Conservation (phyloP, 2,797 vertebrate species). For the Helicolenus hilgendorfi region DNA sequence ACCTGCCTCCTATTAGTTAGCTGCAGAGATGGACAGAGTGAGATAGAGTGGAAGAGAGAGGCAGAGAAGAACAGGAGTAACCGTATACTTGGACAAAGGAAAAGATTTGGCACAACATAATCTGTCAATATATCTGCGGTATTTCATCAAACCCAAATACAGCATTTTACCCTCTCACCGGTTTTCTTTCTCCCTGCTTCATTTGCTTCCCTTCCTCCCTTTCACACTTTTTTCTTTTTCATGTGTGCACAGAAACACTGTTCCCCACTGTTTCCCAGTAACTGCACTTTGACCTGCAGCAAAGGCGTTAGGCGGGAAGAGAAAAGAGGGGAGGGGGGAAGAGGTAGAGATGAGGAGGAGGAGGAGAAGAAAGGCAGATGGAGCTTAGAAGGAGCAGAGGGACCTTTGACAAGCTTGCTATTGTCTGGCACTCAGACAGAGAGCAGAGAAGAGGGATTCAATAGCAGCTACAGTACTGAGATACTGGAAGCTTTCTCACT, state of each 20-base stretch:
- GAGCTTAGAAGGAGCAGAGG: conserved; percentile 25
- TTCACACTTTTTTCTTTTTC: not conserved
- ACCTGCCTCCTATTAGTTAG: conserved; percentile 28
- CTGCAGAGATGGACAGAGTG: conserved; percentile 15
- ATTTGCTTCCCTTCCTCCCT: not conserved
- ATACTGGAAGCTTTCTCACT: not conserved
- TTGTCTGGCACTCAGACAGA: conserved; percentile 31
- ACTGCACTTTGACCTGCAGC: conserved; percentile 38
- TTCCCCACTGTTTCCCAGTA: conserved; percentile 7
- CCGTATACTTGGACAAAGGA: not conserved
- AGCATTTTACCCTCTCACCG: not conserved
- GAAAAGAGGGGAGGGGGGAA: not conserved
- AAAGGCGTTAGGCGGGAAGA: conserved; percentile 8
- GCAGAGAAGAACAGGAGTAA: not conserved
- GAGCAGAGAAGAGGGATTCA: conserved; percentile 18
- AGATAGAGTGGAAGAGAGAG: not conserved
- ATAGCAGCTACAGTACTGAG: conserved; percentile 1
- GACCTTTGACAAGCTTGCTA: conserved; percentile 53
- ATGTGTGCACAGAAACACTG: conserved; percentile 1
- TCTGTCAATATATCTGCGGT: conserved; percentile 9
- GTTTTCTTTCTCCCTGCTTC: not conserved
- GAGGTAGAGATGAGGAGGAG: not conserved
- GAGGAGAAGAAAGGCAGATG: conserved; percentile 45
- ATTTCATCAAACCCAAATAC: conserved; percentile 26
- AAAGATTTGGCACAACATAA: conserved; percentile 1